Percentiles rank a stretch among this genome's conserved stretches.
Conservation (phyloP, 2,113 vertebrate species). For the Eidolon helvum region DNA sequence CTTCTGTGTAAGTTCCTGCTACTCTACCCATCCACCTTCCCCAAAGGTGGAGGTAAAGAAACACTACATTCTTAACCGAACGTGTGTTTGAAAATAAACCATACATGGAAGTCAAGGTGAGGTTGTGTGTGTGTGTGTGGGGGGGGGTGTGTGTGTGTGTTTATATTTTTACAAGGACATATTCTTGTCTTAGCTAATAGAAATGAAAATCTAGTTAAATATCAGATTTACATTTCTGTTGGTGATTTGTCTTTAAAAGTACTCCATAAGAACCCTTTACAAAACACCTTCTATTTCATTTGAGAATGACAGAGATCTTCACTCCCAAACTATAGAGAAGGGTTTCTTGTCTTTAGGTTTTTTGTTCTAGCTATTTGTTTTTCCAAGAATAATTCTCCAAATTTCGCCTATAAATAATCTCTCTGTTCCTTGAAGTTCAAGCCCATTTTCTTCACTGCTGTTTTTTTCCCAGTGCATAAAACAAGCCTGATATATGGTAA, state of each 20-base stretch:
- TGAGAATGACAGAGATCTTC: not conserved
- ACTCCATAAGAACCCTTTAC: not conserved
- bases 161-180: not conserved
- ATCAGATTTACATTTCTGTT: not conserved
- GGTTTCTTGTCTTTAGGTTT: not conserved
- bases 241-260: not conserved
- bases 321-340: not conserved
- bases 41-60: not conserved
- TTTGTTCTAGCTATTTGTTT: not conserved
- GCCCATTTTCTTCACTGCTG: not conserved
- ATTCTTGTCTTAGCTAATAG: not conserved
- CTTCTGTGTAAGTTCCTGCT: not conserved
- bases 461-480: not conserved
- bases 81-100: not conserved
- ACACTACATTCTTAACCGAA: not conserved
- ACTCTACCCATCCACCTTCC: not conserved
- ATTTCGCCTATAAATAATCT: not conserved
- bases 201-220: not conserved
- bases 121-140: rapidly evolving
- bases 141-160: not conserved
- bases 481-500: not conserved
- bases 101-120: not conserved
- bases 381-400: not conserved
- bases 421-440: not conserved
- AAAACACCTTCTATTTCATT: not conserved